phyloP scores from a whole-genome alignment of 2,888 invertebrate species.

The Leptinotarsa haldemani region DNA sequence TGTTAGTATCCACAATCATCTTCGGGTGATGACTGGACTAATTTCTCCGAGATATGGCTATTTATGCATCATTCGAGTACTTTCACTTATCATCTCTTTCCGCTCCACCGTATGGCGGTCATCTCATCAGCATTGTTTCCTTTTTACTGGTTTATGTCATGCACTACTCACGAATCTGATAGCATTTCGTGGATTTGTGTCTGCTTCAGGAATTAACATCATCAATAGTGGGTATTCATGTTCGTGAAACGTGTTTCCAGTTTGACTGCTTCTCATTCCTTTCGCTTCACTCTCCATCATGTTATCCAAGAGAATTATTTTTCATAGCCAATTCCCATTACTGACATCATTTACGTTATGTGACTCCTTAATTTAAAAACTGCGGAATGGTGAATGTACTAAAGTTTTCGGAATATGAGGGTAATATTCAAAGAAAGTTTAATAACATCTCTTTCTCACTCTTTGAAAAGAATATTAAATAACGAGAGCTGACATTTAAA shows the following conservation, averaged over 20 bases:
- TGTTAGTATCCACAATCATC: no score
- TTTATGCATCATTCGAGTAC: no score
- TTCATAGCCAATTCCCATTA: background rate
- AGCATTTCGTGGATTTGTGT: no score
- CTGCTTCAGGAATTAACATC: no score
- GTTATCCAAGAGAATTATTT: background rate
- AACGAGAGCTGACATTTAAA: constrained; percentile 44
- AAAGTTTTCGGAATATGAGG: constrained; percentile 43
- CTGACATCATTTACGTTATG: background rate
- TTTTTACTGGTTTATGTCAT: no score
- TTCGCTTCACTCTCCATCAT: background rate
- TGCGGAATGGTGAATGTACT: constrained; percentile 35
- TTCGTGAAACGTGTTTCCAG: background rate
- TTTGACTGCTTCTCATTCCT: background rate
- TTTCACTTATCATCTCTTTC: no score
- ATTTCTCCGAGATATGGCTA: no score
- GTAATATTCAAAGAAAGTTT: constrained; percentile 44
- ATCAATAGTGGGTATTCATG: background rate
- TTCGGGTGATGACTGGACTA: no score
- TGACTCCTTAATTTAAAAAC: constrained; percentile 29
- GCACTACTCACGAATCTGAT: no score
- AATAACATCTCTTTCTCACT: constrained; percentile 44
- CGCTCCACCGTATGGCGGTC: no score
- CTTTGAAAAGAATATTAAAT: constrained; percentile 45
- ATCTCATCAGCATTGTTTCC: no score